phyloP scores from a whole-genome alignment of 2,113 vertebrate genomes.

The Zosterops lateralis region DNA sequence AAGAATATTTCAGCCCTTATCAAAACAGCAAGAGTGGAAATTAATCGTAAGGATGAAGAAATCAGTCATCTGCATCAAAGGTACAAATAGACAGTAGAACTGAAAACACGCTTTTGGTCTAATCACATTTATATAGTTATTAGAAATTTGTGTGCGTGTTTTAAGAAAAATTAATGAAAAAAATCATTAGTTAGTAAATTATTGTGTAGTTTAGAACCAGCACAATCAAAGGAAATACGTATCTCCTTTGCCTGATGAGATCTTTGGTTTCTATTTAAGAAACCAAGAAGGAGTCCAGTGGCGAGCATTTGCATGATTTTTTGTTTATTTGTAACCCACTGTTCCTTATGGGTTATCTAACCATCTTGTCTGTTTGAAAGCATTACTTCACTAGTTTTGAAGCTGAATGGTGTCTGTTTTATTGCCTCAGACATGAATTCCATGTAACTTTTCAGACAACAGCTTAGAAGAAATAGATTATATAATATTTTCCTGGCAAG shows the following conservation, averaged over 20 bases:
- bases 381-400: not conserved
- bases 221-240: not conserved
- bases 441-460: not conserved
- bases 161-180: not conserved
- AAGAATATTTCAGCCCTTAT: constrained; percentile 95
- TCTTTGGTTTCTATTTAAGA: not conserved
- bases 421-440: not conserved
- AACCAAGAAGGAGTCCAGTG: not conserved
- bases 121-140: not conserved
- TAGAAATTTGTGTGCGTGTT: not conserved
- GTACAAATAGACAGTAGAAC: constrained; percentile 64
- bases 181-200: not conserved
- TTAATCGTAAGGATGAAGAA: constrained; percentile 91
- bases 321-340: not conserved
- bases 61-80: constrained; percentile 85
- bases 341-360: not conserved
- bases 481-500: not conserved
- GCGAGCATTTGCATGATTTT: not conserved
- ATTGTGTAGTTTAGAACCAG: not conserved
- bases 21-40: constrained; percentile 91
- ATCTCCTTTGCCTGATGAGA: not conserved
- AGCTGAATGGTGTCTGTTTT: not conserved
- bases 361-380: not conserved
- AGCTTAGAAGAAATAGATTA: not conserved
- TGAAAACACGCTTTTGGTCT: not conserved